These are phyloP conservation scores for Aix galericulata DNA, from an alignment of 2,113 vertebrate species.

Conservation along the genomic window DNA sequence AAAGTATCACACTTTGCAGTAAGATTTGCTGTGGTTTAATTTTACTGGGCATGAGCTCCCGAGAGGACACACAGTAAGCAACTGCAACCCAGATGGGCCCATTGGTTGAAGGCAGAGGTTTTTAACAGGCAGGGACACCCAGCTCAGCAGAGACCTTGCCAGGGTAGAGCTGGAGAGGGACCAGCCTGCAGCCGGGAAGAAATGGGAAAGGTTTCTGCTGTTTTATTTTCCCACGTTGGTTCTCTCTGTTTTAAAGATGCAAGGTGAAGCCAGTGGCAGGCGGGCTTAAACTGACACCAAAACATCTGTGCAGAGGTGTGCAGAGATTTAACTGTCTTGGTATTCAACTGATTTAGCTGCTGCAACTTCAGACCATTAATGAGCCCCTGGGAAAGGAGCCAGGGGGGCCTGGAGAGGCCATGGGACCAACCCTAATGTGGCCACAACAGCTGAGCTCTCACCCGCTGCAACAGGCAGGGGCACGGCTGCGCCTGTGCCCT, in stretches of 20 bases:
- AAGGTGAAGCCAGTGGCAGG: background rate
- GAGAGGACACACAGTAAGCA: background rate
- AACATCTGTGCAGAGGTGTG: background rate
- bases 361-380: background rate
- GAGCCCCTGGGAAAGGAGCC: background rate
- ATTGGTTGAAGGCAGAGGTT: background rate
- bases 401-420: accelerated
- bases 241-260: background rate
- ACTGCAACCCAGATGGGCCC: accelerated
- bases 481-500: background rate
- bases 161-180: background rate
- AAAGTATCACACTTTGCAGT: background rate
- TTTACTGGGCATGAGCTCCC: background rate
- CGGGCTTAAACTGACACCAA: background rate
- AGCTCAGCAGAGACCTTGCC: background rate
- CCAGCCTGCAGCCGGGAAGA: background rate
- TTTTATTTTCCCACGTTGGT: background rate
- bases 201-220: background rate
- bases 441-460: background rate
- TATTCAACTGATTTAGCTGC: background rate
- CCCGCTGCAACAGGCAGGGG: accelerated
- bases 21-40: background rate
- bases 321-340: background rate
- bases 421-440: accelerated
- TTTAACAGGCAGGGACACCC: background rate